Conservation (phyloP, 2,797 vertebrate species). For the Bovichtus variegatus region DNA sequence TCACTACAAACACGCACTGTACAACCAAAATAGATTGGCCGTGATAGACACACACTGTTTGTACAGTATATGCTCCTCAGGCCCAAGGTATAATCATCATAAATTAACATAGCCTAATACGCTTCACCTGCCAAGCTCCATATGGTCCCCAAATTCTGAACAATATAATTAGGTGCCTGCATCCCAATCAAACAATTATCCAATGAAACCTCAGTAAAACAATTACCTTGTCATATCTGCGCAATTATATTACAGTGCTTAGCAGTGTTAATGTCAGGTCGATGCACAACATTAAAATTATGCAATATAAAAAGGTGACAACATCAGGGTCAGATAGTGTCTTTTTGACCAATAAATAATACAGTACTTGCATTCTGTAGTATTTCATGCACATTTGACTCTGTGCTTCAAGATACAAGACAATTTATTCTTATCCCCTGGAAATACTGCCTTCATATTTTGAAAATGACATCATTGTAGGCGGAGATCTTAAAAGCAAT, state of each 20-base stretch:
- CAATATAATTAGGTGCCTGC: constrained; percentile 66
- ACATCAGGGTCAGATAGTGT: neutral
- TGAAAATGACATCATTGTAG: constrained; percentile 70
- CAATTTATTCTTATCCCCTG: constrained; percentile 10
- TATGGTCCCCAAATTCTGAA: constrained; percentile 64
- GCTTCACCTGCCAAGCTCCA: constrained; percentile 75
- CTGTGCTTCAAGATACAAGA: neutral
- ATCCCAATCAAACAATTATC: constrained; percentile 73
- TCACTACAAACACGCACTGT: constrained; percentile 34
- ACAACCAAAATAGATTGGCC: constrained; percentile 32
- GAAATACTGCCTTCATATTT: constrained; percentile 26
- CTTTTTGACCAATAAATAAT: constrained; percentile 23
- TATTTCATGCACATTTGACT: neutral
- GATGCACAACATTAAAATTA: constrained; percentile 18
- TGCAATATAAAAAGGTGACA: constrained; percentile 1
- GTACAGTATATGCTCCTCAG: constrained; percentile 43
- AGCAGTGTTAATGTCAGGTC: constrained; percentile 20
- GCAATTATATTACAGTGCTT: constrained; percentile 19
- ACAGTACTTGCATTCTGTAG: neutral
- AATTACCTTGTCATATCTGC: constrained; percentile 59
- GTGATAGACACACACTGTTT: constrained; percentile 29
- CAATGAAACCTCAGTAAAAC: constrained; percentile 64
- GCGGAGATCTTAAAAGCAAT: constrained; percentile 34
- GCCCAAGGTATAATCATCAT: constrained; percentile 62
- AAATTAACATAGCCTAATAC: constrained; percentile 69